phyloP scores from a whole-genome alignment of 2,888 invertebrate species.

The Amaurobius ferox region DNA sequence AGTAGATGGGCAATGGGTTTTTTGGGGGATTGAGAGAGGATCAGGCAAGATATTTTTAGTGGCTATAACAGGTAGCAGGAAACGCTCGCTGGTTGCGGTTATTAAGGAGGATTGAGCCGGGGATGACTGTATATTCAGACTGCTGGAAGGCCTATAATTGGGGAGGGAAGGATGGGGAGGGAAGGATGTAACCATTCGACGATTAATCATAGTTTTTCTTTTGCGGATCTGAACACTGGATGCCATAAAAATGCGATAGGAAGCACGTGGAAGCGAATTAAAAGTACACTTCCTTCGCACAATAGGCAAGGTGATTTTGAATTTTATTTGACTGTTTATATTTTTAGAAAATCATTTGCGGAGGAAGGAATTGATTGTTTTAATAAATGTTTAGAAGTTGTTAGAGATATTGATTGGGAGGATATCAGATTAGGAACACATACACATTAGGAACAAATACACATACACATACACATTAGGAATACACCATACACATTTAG shows the following conservation, averaged over 20 bases:
- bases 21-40: background rate
- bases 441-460: too few relatives aligned
- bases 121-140: background rate
- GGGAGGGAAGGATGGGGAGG: background rate
- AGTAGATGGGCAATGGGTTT: background rate
- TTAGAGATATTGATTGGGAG: too few relatives aligned
- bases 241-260: background rate
- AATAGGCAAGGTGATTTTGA: too few relatives aligned
- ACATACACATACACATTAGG: too few relatives aligned
- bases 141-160: too few relatives aligned
- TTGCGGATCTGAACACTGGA: background rate
- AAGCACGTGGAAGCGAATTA: background rate
- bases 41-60: background rate
- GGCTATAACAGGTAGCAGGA: background rate
- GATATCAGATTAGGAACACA: too few relatives aligned
- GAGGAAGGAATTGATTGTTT: too few relatives aligned
- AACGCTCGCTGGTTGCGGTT: background rate
- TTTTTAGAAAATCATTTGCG: too few relatives aligned
- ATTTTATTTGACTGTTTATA: too few relatives aligned
- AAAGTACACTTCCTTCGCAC: background rate
- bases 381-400: too few relatives aligned
- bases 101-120: background rate
- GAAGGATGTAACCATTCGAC: background rate
- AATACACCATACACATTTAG: too few relatives aligned
- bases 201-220: background rate